Evolutionary conservation across 2,888 invertebrate species (phyloP).

Genomic region (Agrilus mali): DNA sequence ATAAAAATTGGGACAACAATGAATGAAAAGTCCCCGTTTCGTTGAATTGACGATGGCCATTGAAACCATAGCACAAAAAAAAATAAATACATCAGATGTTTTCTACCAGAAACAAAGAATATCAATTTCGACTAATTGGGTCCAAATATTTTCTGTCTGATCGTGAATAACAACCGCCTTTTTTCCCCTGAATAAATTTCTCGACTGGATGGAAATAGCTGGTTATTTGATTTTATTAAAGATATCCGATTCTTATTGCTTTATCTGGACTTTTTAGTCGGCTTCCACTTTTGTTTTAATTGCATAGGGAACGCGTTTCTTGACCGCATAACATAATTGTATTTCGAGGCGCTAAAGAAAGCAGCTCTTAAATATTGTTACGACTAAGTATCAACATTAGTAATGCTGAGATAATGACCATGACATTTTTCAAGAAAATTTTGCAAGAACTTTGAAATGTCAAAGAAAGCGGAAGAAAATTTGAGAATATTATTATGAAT

Average conservation of each 20-base stretch:
- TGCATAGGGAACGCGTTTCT: no score
- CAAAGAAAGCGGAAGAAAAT: no score
- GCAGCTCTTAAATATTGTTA: neutral
- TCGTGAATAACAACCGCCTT: neutral
- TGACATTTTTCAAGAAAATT: no score
- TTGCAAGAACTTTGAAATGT: no score
- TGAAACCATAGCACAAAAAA: neutral
- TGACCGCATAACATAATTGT: no score
- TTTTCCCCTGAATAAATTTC: neutral
- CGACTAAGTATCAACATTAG: no score
- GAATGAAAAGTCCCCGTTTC: neutral
- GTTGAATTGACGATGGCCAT: neutral
- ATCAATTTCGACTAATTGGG: conserved; percentile 8
- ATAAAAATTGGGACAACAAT: neutral
- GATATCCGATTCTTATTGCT: neutral
- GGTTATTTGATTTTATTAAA: neutral
- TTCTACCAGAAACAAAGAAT: conserved; percentile 3
- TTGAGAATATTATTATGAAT: no score
- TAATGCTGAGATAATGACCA: no score
- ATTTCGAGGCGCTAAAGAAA: neutral
- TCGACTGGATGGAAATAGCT: neutral
- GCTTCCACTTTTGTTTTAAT: no score
- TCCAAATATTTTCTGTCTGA: conserved; percentile 2
- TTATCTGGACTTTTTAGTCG: neutral
- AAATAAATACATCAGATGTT: neutral